phyloP scores from a whole-genome alignment of 1,140 invertebrate species.

The Drosophila persimilis region DNA sequence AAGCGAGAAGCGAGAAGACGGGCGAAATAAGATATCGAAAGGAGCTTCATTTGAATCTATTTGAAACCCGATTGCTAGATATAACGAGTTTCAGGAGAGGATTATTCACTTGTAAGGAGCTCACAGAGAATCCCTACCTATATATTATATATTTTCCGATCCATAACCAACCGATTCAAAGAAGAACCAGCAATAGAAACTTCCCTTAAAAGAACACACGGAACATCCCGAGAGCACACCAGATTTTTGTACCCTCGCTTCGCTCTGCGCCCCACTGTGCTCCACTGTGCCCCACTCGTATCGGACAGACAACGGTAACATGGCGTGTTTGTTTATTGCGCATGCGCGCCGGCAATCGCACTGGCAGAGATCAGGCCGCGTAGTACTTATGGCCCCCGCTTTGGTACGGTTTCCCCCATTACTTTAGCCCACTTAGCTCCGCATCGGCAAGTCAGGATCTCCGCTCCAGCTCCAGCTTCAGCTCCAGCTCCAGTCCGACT shows the following conservation, averaged over 20 bases:
- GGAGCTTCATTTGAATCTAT: too few species aligned
- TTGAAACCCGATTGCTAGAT: too few species aligned
- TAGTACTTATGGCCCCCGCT: constrained; percentile 32
- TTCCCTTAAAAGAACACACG: too few species aligned
- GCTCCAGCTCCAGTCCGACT: too few species aligned
- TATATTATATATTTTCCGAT: too few species aligned
- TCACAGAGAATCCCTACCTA: too few species aligned
- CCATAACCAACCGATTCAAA: too few species aligned
- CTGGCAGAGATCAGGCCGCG: constrained; percentile 36
- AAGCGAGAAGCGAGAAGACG: too few species aligned
- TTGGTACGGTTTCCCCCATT: constrained; percentile 51
- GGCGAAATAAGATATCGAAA: too few species aligned
- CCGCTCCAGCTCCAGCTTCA: neutral
- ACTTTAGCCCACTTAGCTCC: constrained; percentile 77
- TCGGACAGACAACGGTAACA: constrained; percentile 67
- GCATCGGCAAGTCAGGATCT: constrained; percentile 74
- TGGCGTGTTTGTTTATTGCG: constrained; percentile 81
- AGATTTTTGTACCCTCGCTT: neutral
- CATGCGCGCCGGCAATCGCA: constrained; percentile 75
- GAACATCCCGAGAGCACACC: neutral
- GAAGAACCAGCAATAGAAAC: too few species aligned
- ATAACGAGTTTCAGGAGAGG: too few species aligned
- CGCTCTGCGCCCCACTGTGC: constrained; percentile 57
- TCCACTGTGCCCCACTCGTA: constrained; percentile 32
- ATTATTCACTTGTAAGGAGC: too few species aligned